These are phyloP conservation scores for Tupaia chinensis DNA, from an alignment of 2,113 vertebrate genomes.

Conservation along the genomic window DNA sequence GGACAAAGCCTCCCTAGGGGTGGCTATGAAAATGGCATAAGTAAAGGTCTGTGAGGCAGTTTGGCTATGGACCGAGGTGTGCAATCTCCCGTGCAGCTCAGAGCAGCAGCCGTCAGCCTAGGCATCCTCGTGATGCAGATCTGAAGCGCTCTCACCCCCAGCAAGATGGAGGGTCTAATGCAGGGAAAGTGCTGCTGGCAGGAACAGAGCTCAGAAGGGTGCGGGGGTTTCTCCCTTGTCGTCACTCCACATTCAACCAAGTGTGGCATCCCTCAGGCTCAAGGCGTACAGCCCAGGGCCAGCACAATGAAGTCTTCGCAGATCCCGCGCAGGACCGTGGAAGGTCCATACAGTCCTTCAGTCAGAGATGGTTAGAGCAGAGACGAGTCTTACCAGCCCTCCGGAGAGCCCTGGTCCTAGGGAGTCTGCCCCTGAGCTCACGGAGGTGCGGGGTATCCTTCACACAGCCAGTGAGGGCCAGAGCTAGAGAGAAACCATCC, in stretches of 20 bases:
- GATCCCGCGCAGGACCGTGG: not conserved
- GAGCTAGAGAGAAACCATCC: not conserved
- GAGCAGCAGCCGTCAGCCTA: fast-evolving
- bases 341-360: not conserved
- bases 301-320: not conserved
- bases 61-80: fast-evolving
- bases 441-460: not conserved
- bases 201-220: fast-evolving
- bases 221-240: not conserved
- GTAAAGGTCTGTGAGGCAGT: not conserved
- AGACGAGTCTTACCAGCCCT: not conserved
- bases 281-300: not conserved
- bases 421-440: not conserved
- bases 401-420: fast-evolving
- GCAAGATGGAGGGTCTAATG: not conserved
- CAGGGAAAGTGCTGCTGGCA: fast-evolving
- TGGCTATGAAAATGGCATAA: fast-evolving
- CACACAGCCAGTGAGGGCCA: not conserved
- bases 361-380: not conserved
- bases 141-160: not conserved
- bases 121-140: fast-evolving
- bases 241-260: fast-evolving
- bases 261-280: not conserved
- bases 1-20: not conserved
- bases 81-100: not conserved